Evolutionary conservation across 2,797 vertebrate genomes (phyloP).

Genomic region (Leontopithecus rosalia): DNA sequence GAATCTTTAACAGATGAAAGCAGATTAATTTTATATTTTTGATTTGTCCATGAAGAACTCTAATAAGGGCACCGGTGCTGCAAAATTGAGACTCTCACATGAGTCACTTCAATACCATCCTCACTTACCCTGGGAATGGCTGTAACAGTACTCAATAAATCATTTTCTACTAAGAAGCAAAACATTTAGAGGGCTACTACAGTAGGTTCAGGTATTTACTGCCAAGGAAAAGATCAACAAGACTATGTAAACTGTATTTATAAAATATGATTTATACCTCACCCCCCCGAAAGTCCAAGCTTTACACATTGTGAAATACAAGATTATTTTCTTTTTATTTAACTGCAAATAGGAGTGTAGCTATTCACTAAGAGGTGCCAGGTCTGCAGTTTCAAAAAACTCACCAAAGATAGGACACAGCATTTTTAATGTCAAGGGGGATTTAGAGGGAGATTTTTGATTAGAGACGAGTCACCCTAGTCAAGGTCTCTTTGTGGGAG

Average conservation of each 20-base stretch:
- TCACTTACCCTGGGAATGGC: slow-evolving; percentile 34
- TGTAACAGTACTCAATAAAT: slow-evolving; percentile 68
- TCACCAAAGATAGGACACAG: slow-evolving; percentile 17
- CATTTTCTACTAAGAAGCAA: slow-evolving; percentile 67
- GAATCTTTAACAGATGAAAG: slow-evolving; percentile 38
- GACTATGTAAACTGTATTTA: slow-evolving; percentile 62
- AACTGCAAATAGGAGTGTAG: neutral
- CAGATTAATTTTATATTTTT: slow-evolving; percentile 68
- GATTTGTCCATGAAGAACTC: slow-evolving; percentile 57
- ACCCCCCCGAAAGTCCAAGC: neutral
- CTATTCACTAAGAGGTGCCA: neutral
- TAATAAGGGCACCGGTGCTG: slow-evolving; percentile 33
- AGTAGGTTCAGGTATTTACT: slow-evolving; percentile 19
- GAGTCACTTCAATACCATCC: slow-evolving; percentile 52
- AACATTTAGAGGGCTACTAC: slow-evolving; percentile 37
- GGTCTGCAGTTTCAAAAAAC: slow-evolving; percentile 42
- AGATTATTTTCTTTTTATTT: neutral
- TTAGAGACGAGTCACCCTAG: slow-evolving; percentile 47
- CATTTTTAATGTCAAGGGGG: slow-evolving; percentile 50
- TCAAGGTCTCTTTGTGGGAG: slow-evolving; percentile 57
- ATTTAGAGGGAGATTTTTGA: slow-evolving; percentile 62
- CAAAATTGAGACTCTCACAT: slow-evolving; percentile 62
- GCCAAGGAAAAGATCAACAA: slow-evolving; percentile 45
- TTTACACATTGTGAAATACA: slow-evolving; percentile 29
- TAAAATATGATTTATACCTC: slow-evolving; percentile 38